Percentiles rank a stretch among this genome's conserved stretches.
These are phyloP conservation scores for Danio choprae DNA, from an alignment of 2,797 vertebrate species.

Conservation along the genomic window DNA sequence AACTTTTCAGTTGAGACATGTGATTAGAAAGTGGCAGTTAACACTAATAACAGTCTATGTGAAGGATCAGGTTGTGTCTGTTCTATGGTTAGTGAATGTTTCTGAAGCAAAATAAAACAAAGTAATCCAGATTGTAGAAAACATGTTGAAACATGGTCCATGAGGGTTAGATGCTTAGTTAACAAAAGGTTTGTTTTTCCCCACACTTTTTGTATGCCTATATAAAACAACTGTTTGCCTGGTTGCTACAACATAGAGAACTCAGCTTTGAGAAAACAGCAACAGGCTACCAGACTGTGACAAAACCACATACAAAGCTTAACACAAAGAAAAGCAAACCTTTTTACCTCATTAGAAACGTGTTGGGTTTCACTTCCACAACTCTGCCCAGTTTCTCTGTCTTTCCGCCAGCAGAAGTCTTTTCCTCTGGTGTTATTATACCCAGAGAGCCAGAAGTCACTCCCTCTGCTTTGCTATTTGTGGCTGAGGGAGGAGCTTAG, in stretches of 20 bases:
- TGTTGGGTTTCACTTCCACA: neutral
- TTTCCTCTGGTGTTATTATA: neutral
- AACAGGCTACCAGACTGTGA: neutral
- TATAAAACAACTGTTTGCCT: neutral
- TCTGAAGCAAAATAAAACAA: neutral
- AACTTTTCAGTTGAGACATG: neutral
- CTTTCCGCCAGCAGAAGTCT: neutral
- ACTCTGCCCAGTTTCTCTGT: neutral
- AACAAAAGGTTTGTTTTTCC: neutral
- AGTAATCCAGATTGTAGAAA: neutral
- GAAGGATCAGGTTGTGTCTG: neutral
- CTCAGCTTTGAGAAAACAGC: too few relatives aligned
- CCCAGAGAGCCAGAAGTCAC: neutral
- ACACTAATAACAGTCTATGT: neutral
- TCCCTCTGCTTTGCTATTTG: constrained; percentile 14
- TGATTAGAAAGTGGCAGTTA: neutral
- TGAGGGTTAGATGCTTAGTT: neutral
- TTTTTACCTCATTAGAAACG: constrained; percentile 17
- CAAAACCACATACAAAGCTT: neutral
- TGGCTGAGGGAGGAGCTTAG: constrained; percentile 6
- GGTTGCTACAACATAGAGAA: neutral
- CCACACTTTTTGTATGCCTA: neutral
- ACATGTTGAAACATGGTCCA: constrained; percentile 2
- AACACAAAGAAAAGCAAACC: neutral
- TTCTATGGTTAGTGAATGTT: neutral